Conservation (phyloP, 2,888 invertebrate genomes). For the Lamellibrachia columna region DNA sequence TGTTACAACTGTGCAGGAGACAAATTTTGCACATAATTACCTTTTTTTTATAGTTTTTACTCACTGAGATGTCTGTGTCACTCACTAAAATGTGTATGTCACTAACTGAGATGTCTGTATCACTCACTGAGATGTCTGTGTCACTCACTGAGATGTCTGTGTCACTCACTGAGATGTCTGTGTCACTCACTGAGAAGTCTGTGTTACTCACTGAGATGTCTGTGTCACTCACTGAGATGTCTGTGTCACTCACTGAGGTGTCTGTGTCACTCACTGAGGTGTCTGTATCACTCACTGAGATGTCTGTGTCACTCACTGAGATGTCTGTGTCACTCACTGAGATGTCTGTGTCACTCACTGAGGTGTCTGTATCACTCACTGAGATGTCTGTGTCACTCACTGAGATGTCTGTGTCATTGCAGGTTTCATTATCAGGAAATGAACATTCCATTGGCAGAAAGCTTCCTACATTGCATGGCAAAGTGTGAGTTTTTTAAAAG, state of each 20-base stretch:
- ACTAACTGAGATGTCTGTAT: neutral
- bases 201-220: neutral
- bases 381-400: neutral
- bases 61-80: neutral
- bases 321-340: neutral
- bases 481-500: neutral
- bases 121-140: neutral
- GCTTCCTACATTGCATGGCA: constrained; percentile 4
- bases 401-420: neutral
- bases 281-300: neutral
- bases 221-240: neutral
- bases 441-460: neutral
- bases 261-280: neutral
- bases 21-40: neutral
- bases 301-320: neutral
- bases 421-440: constrained; percentile 9
- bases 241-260: neutral
- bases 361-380: neutral
- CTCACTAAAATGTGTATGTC: neutral
- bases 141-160: neutral
- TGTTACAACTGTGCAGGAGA: neutral
- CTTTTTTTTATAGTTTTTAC: neutral
- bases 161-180: neutral
- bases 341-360: neutral
- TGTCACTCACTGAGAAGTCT: neutral